Conservation (phyloP, 1,140 invertebrate genomes). For the Neodiprion fabricii region DNA sequence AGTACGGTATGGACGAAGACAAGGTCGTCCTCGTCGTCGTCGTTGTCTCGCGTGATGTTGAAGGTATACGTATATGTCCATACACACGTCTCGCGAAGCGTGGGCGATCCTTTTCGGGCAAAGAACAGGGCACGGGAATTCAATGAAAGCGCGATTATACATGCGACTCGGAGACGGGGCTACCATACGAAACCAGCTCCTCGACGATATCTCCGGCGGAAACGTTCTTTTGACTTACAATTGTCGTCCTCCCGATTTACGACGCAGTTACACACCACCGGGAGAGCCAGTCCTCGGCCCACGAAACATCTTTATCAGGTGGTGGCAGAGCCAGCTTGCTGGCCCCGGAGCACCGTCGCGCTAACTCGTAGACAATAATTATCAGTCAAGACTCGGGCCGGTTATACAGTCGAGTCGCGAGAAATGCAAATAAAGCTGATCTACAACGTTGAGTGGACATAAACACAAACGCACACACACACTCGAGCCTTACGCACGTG, state of each 20-base stretch:
- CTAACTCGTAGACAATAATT: conserved; percentile 37
- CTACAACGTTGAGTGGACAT: neutral
- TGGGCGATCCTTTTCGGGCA: neutral
- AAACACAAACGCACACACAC: neutral
- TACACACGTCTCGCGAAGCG: neutral
- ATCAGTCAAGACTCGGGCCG: conserved; percentile 33
- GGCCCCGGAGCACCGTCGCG: conserved; percentile 11
- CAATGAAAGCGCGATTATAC: neutral
- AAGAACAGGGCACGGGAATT: neutral
- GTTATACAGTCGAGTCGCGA: neutral
- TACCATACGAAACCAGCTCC: neutral
- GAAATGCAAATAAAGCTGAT: conserved; percentile 44
- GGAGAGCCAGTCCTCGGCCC: neutral
- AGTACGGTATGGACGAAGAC: neutral
- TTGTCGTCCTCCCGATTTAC: conserved; percentile 9
- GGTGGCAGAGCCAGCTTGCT: neutral
- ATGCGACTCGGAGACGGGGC: neutral
- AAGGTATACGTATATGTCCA: no score
- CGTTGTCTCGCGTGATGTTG: no score
- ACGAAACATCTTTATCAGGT: conserved; percentile 16
- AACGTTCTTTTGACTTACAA: conserved; percentile 3
- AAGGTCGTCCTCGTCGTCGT: neutral
- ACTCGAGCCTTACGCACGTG: neutral
- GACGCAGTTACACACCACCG: conserved; percentile 6
- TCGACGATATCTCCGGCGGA: neutral